These are phyloP conservation scores for Saimiri boliviensis DNA, from an alignment of 2,113 vertebrate genomes.

Conservation along the genomic window DNA sequence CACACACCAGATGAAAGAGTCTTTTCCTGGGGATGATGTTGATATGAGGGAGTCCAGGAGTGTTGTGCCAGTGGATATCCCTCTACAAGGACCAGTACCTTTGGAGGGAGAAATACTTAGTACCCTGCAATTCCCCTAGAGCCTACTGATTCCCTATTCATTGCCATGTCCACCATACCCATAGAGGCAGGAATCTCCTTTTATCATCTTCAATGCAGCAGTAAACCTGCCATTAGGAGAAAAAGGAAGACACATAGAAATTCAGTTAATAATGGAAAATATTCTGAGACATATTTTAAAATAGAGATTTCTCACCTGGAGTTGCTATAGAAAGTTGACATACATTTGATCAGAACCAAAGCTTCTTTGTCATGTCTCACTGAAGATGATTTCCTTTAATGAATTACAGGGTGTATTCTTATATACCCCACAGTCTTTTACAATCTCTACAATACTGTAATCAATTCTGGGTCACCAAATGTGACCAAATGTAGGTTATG, in stretches of 20 bases:
- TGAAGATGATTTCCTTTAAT: constrained; percentile 6
- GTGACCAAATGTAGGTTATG: not conserved
- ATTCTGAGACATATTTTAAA: not conserved
- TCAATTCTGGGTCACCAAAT: constrained; percentile 51
- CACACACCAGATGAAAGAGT: not conserved
- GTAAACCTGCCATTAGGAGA: not conserved
- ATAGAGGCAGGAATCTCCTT: not conserved
- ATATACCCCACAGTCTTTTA: not conserved
- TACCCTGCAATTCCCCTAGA: not conserved
- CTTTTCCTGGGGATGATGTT: not conserved
- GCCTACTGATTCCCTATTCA: not conserved
- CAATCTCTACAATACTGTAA: not conserved
- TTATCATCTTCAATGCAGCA: not conserved
- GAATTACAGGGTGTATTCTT: not conserved
- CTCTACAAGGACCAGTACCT: not conserved
- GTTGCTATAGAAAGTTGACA: constrained; percentile 2
- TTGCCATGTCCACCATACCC: not conserved
- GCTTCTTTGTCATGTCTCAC: not conserved
- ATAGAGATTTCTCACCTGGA: not conserved
- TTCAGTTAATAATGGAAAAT: constrained; percentile 5
- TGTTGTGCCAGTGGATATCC: not conserved
- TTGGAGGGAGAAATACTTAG: not conserved
- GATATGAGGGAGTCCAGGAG: not conserved
- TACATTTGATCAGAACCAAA: not conserved
- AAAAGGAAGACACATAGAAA: not conserved